Base-by-base conservation (phyloP, 2,113 vertebrate genomes). In the Calypte anna region DNA sequence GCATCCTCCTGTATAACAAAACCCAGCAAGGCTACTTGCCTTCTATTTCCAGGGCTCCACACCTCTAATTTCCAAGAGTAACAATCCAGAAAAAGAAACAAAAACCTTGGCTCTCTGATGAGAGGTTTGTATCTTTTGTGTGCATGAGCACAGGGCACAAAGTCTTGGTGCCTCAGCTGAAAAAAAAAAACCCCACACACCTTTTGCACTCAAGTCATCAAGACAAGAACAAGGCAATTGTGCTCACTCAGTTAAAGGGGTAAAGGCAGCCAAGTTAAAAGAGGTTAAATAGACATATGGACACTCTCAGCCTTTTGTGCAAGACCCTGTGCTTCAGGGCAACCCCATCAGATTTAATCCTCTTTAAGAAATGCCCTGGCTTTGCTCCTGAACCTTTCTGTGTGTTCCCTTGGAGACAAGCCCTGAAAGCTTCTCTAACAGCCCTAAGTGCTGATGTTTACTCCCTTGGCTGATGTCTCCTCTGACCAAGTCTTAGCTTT, bases 401-500 rank as follows among this genome's bases (percentile, higher is more conserved):
- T 88, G 46, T 82, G 85, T 86, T 96, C 93, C 82, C 93, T 74
- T 94, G 88, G 92, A 91, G 95, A 96, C 85, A 50, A 80, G 63
- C 30, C 91, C 82, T 86, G 82, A 90, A 82, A 88, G 79, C 75
- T 74, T 31, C 85, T 66, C 79, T 48, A 7, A 51, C 28, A 86
- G 82, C 79, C 63, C 67, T 27, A 36, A 85, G 79, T 9, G 59
- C 8, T 74, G 53, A 5, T 1, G 0, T 69, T 74, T 31, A 17
- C 43, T 58, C 67, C 63, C 62, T 44, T 30, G 68, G 58, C 70
- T 61, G 48, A n/a, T 6, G 6, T 12, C 62, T 55, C 4, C 50
- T 7, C 40, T 36, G 66, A 31, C 53, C 53, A 68, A 44, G 18
- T 22, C 59, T 53, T 10, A 4, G 28, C 69, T 63, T 57, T 62